phyloP scores from a whole-genome alignment of 30 jellyfish, hydroid and myxozoan species.

The Clytia hemisphaerica region DNA sequence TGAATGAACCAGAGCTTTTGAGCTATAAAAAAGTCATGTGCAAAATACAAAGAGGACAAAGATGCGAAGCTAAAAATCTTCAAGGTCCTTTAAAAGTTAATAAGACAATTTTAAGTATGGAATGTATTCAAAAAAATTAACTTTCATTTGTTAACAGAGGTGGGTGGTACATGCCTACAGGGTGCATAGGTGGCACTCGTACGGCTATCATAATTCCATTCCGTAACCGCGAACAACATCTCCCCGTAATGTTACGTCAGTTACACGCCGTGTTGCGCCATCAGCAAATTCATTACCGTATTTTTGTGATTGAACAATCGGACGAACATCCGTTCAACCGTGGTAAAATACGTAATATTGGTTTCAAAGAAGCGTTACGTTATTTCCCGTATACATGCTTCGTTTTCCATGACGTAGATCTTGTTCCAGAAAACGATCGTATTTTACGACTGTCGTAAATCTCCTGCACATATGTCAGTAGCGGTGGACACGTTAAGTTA shows the following conservation, averaged over 20 bases:
- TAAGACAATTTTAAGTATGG: neutral
- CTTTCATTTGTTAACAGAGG: constrained; percentile 33
- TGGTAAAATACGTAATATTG: constrained; percentile 85
- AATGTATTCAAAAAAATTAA: constrained; percentile 13
- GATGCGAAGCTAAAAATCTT: neutral
- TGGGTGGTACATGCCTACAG: constrained; percentile 53
- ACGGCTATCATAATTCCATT: constrained; percentile 77
- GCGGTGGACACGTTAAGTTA: constrained; percentile 72
- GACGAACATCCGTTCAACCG: constrained; percentile 69
- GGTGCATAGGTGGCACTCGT: constrained; percentile 25
- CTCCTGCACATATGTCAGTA: constrained; percentile 89
- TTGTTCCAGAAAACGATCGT: constrained; percentile 82
- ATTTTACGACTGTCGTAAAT: constrained; percentile 64
- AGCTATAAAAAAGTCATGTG: too few species aligned
- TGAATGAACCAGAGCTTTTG: too few species aligned
- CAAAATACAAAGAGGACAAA: too few species aligned
- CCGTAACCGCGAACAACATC: constrained; percentile 67
- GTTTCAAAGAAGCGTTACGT: constrained; percentile 54
- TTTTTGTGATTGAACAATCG: constrained; percentile 64
- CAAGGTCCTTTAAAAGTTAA: constrained; percentile 37
- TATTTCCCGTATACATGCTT: constrained; percentile 54
- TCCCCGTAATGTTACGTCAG: constrained; percentile 45
- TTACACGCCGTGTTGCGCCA: constrained; percentile 67
- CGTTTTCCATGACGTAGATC: constrained; percentile 89
- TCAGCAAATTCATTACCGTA: constrained; percentile 60